Conservation (phyloP, 2,113 vertebrate genomes). For the Cygnus buccinator region DNA sequence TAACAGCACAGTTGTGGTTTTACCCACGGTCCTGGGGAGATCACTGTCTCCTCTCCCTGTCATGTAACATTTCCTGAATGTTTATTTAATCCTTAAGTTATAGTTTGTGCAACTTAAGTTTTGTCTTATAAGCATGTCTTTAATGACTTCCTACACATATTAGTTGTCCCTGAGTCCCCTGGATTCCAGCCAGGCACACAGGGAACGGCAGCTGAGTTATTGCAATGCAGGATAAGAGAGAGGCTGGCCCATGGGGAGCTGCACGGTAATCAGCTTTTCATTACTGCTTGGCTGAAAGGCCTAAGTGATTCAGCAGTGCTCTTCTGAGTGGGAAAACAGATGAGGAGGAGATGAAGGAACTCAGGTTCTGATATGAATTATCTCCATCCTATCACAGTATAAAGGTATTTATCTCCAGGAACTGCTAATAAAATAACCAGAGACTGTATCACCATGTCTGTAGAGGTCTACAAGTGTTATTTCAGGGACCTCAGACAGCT, state of each 20-base stretch:
- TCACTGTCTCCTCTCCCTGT: neutral
- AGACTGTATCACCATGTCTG: neutral
- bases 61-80: neutral
- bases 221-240: neutral
- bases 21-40: neutral
- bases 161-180: neutral
- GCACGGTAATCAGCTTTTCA: neutral
- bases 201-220: neutral
- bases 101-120: neutral
- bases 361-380: neutral
- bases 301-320: neutral
- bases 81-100: neutral
- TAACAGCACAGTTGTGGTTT: neutral
- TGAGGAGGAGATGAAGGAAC: neutral
- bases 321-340: neutral
- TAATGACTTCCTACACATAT: neutral
- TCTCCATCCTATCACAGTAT: neutral
- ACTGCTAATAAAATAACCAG: conserved; percentile 1
- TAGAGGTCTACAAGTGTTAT: neutral
- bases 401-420: conserved; percentile 5
- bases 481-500: neutral
- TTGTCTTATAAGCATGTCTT: neutral
- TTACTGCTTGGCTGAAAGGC: conserved; percentile 6
- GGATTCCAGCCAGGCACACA: neutral
- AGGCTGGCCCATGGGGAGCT: neutral